Base-by-base conservation (phyloP, 2,113 vertebrate genomes). In the Psophia crepitans region DNA sequence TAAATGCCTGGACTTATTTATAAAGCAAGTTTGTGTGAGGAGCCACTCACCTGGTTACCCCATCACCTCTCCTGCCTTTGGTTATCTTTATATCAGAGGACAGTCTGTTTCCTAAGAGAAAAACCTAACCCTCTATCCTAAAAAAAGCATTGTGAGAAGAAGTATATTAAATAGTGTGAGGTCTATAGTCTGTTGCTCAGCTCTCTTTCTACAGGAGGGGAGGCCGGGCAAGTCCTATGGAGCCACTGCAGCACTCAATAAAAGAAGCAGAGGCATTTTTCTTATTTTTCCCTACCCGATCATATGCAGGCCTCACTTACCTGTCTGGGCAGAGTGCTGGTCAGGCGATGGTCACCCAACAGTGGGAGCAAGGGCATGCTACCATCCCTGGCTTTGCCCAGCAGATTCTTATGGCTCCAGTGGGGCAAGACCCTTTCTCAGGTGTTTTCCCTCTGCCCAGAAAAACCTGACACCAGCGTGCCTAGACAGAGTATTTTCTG, bases 321-420 rank as follows among this genome's bases (percentile, higher is more conserved):
- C 30, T 30, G 12, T 48, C 53, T 70, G 48, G 33, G n/a, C 57
- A 71, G 60, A 66, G 37, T 4, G 1, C 46, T 35, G 28, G 5
- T 19, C 1, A 2, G 44, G 26, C 0, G 1, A 54, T 14, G 26
- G 12, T 68, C 33, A 5, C 14, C 22, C 66, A 73, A 4, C 0
- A 0, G 19, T 1, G 2, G 20, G 12, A 2, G 1, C 9, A 3
- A 66, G n/a, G 21, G 21, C 28, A 41, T 0, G 1, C 3, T 74
- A 37, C 49, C 15, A 1, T 24, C 23, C 20, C 9, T 2, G 9
- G 11, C n/a, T 79, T 48, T 79, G 37, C 51, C 24, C 20, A 64
- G 43, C 3, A 39, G 14, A 22, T 74, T 46, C 61, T 44, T 41
- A 63, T 2, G 5, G 43, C 37, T 65, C 24, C 53, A 33, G 8